Evolutionary conservation across 2,888 invertebrate species (phyloP).

Genomic region (Sminthurides aquaticus): DNA sequence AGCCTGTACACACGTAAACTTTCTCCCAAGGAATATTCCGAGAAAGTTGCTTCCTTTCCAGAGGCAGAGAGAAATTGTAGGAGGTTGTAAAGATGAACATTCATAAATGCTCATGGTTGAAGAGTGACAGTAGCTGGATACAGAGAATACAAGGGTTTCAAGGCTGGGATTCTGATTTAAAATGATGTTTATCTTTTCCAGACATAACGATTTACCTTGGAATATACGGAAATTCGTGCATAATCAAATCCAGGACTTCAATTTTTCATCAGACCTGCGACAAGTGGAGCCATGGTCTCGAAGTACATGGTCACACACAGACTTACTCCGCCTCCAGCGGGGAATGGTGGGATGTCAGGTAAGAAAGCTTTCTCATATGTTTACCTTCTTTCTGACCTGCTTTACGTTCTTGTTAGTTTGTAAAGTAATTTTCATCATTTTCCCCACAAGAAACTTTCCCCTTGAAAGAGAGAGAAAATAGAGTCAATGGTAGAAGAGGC

Average conservation of each 20-base stretch:
- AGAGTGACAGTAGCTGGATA: too few relatives aligned
- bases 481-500: background rate
- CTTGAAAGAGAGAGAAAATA: background rate
- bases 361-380: constrained; percentile 37
- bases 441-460: background rate
- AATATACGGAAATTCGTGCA: constrained; percentile 83
- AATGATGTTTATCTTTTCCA: constrained; percentile 44
- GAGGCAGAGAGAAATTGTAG: too few relatives aligned
- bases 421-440: background rate
- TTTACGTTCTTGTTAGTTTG: background rate
- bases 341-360: constrained; percentile 84
- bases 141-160: too few relatives aligned
- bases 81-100: too few relatives aligned
- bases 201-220: constrained; percentile 84
- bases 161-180: too few relatives aligned
- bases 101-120: too few relatives aligned
- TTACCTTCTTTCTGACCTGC: background rate
- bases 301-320: constrained; percentile 86
- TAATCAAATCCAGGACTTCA: constrained; percentile 76
- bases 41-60: too few relatives aligned
- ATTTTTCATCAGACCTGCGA: constrained; percentile 62
- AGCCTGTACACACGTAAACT: too few relatives aligned
- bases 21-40: too few relatives aligned
- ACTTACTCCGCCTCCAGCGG: constrained; percentile 71
- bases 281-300: constrained; percentile 73